Conservation (phyloP, 2,888 invertebrate genomes). For the Mesorhabditis belari region DNA sequence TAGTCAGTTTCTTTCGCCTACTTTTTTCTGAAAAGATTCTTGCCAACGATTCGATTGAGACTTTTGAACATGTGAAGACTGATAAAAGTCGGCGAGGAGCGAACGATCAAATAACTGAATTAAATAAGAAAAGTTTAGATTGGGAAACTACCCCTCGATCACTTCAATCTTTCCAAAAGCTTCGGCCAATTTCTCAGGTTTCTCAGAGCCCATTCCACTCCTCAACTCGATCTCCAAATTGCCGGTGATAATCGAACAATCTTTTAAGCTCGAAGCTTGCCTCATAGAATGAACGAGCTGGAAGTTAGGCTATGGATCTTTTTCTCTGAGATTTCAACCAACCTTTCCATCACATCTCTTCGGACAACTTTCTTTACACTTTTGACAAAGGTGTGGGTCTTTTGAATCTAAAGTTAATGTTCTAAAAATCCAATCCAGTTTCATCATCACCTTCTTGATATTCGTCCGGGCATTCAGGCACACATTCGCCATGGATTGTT, state of each 20-base stretch:
- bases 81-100: slow-evolving; percentile 60
- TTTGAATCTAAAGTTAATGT: too few relatives aligned
- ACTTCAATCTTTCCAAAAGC: slow-evolving; percentile 35
- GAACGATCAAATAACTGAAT: slow-evolving; percentile 70
- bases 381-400: neutral
- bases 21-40: slow-evolving; percentile 49
- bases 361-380: slow-evolving; percentile 4
- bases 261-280: slow-evolving; percentile 72
- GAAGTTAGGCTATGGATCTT: neutral
- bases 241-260: slow-evolving; percentile 79
- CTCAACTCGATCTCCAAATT: slow-evolving; percentile 78
- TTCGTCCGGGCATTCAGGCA: slow-evolving; percentile 70
- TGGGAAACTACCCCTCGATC: slow-evolving; percentile 19
- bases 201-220: slow-evolving; percentile 59
- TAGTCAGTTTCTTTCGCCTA: neutral
- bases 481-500: slow-evolving; percentile 66
- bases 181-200: slow-evolving; percentile 30
- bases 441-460: too few relatives aligned
- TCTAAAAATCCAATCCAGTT: too few relatives aligned
- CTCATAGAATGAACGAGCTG: slow-evolving; percentile 71
- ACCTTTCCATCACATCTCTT: slow-evolving; percentile 1
- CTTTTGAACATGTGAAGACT: slow-evolving; percentile 56
- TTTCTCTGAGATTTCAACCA: slow-evolving; percentile 7
- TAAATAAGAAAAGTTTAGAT: neutral
- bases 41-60: slow-evolving; percentile 55